phyloP scores from a whole-genome alignment of 2,113 vertebrate genomes.

The Drymodes brunneopygia region DNA sequence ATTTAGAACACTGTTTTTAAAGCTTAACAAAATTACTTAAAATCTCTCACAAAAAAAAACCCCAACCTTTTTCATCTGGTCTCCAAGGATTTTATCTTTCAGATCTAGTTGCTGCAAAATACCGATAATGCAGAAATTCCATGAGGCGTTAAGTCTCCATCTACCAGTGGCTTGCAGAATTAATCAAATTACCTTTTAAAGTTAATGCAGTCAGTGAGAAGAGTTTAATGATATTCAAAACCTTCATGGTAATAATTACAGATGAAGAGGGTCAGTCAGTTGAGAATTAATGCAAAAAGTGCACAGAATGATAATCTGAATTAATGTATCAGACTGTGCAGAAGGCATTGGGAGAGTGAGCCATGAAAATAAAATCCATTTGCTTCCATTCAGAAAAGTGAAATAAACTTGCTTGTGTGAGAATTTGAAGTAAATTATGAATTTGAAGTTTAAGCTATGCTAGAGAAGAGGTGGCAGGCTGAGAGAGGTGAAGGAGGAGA shows the following conservation, averaged over 20 bases:
- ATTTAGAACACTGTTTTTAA: constrained; percentile 67
- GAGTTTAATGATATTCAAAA: constrained; percentile 77
- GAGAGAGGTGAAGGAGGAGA: neutral
- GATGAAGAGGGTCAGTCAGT: constrained; percentile 75
- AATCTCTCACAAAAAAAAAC: constrained; percentile 63
- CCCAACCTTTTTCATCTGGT: constrained; percentile 54
- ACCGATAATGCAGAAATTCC: constrained; percentile 71
- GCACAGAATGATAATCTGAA: constrained; percentile 70
- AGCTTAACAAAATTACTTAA: constrained; percentile 70
- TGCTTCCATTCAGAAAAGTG: constrained; percentile 35
- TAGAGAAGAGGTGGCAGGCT: neutral
- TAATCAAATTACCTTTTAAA: constrained; percentile 79
- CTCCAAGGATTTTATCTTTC: constrained; percentile 69
- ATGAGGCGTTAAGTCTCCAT: constrained; percentile 68
- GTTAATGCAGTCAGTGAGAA: constrained; percentile 69
- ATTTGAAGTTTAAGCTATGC: neutral
- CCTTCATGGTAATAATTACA: constrained; percentile 76
- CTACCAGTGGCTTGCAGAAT: constrained; percentile 68
- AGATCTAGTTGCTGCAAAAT: constrained; percentile 71
- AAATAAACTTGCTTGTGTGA: constrained; percentile 36
- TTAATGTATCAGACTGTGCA: constrained; percentile 50
- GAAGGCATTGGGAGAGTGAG: constrained; percentile 48
- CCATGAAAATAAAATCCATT: constrained; percentile 59
- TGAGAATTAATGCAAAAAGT: constrained; percentile 76
- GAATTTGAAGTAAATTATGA: constrained; percentile 31